These are phyloP conservation scores for Drosophila mettleri DNA, from an alignment of 2,888 invertebrate species.

Conservation along the genomic window DNA sequence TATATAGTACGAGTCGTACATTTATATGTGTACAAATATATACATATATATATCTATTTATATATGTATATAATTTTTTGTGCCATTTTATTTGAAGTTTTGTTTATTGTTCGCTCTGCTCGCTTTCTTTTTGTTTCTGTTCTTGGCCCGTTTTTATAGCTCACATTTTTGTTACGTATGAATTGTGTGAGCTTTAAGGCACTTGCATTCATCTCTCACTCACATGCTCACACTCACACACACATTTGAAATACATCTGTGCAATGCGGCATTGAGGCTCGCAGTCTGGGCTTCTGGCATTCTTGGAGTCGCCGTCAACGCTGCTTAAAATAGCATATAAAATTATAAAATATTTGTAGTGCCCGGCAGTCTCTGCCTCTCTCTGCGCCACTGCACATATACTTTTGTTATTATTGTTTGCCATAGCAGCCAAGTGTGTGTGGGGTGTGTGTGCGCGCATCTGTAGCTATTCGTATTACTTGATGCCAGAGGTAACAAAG, in stretches of 20 bases:
- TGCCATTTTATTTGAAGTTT: conserved; percentile 73
- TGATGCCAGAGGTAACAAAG: conserved; percentile 7
- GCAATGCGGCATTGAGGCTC: conserved; percentile 28
- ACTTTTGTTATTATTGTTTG: conserved; percentile 24
- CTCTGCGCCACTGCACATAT: conserved; percentile 12
- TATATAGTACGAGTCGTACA: conserved; percentile 11
- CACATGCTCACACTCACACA: conserved; percentile 28
- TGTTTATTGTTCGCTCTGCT: conserved; percentile 56
- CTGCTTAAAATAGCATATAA: conserved; percentile 56
- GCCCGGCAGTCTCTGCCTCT: conserved; percentile 45
- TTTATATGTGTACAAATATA: conserved; percentile 3
- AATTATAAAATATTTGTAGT: conserved; percentile 68
- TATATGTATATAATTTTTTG: conserved; percentile 11
- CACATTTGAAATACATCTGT: conserved; percentile 19
- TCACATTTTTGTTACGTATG: conserved; percentile 32
- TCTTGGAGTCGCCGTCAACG: conserved; percentile 33
- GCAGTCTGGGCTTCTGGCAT: conserved; percentile 23
- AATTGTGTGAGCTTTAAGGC: conserved; percentile 53
- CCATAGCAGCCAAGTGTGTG: conserved; percentile 20
- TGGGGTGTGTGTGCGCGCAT: conserved; percentile 2
- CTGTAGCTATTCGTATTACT: neutral
- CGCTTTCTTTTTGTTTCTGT: conserved; percentile 22
- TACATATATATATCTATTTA: neutral
- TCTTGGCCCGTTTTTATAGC: conserved; percentile 56
- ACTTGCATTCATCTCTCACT: conserved; percentile 54